Evolutionary conservation across 2,797 vertebrate genomes (phyloP), one percentile per base, ranked within the genome.

Genomic region (Florisuga fusca): DNA sequence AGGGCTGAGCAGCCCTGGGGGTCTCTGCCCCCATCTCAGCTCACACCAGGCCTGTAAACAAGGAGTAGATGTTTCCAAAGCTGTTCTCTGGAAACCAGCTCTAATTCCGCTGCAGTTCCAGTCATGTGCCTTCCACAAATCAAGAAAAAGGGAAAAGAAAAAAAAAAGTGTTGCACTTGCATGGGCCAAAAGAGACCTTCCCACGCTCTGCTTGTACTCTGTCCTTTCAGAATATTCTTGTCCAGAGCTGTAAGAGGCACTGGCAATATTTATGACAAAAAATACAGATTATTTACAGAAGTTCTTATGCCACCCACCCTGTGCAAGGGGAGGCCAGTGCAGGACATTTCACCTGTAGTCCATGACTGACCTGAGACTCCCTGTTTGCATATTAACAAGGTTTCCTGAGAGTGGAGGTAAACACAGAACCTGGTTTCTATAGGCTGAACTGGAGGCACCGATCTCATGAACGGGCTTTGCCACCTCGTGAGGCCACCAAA

Each of bases 351-450:
- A 36, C 59, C 66, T 73, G 15, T 3, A 8, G 27, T 29, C 27
- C 0, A 0, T 15, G n/a, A 78, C 75, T 50, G 20, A 62, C 1
- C 1, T 5, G 18, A 48, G 73, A 68, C 3, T 62, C 74, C 20
- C 55, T 19, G 1, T 5, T 51, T 34, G 23, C 7, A 0, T 23
- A 55, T 53, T 27, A 66, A 73, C n/a, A 38, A 36, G 38, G 34
- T 71, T 69, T 87, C 61, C 57, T 46, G 16, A 3, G 54, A 53
- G 58, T 1, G 21, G 55, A 55, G 48, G 36, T 50, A 27, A 5
- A 33, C 9, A 2, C 1, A 27, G 33, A 87, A 48, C 31, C 75
- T 69, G 78, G n/a, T 36, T 82, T 90, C 86, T 26, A 50, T 5
- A 31, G 58, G 68, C 31, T 45, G 58, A 18, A 51, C 63, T 36